A percentile compares a stretch with the other conserved stretches of the same genome.
These are phyloP conservation scores for Lasioglossum villosulum DNA, from an alignment of 2,888 invertebrate genomes.

Conservation along the genomic window DNA sequence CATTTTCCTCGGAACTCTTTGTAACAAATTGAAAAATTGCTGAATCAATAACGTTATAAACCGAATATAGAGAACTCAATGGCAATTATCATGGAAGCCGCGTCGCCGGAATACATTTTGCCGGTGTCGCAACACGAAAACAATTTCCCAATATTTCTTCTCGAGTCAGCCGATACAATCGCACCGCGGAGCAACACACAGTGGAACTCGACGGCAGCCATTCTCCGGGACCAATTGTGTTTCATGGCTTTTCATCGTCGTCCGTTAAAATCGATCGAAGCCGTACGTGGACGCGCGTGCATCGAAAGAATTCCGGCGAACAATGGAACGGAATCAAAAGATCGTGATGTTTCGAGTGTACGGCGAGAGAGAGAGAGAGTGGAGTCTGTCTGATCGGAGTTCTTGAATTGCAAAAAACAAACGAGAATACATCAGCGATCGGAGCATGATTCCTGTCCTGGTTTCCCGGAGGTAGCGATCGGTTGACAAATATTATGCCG, in stretches of 20 bases:
- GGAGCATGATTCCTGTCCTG: neutral
- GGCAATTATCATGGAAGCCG: too few relatives aligned
- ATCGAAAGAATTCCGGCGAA: conserved; percentile 15
- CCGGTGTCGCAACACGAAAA: too few relatives aligned
- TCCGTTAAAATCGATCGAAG: conserved; percentile 13
- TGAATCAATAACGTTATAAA: too few relatives aligned
- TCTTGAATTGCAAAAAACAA: conserved; percentile 21
- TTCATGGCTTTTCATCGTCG: neutral
- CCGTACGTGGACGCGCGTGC: neutral
- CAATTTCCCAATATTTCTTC: conserved; percentile 10
- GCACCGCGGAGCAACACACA: neutral
- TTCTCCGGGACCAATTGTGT: conserved; percentile 6
- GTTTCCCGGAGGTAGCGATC: neutral
- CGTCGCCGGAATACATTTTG: too few relatives aligned
- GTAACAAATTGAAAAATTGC: too few relatives aligned
- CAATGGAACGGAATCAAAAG: conserved; percentile 23
- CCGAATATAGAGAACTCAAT: too few relatives aligned
- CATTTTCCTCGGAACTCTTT: too few relatives aligned
- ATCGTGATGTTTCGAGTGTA: conserved; percentile 19
- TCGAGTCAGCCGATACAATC: conserved; percentile 15
- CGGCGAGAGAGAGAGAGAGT: neutral
- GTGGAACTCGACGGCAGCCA: neutral
- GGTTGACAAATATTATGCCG: neutral
- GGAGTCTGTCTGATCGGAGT: conserved; percentile 15
- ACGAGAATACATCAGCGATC: neutral